Conservation (phyloP, 2,113 vertebrate species). For the Urocolius indicus region DNA sequence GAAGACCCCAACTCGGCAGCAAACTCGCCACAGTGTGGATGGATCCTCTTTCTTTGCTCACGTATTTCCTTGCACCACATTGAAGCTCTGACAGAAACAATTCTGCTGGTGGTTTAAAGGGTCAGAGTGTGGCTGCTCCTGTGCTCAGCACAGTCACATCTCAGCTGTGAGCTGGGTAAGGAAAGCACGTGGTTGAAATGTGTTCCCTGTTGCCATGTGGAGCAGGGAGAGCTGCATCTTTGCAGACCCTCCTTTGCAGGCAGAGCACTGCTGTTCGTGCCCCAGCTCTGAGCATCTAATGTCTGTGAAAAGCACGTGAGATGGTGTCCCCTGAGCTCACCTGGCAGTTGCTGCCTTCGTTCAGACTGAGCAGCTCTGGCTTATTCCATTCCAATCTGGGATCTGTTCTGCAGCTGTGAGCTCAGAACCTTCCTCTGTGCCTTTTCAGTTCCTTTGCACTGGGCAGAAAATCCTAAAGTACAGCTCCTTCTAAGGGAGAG, state of each 20-base stretch:
- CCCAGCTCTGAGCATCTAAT: background rate
- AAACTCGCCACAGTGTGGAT: background rate
- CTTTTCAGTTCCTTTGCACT: rapidly evolving
- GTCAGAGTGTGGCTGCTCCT: rapidly evolving
- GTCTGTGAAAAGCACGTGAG: background rate
- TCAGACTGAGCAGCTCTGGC: background rate
- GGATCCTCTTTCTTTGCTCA: background rate
- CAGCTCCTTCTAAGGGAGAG: background rate
- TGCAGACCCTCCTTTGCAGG: background rate
- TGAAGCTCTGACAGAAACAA: background rate
- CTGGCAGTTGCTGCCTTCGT: background rate
- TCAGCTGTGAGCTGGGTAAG: background rate
- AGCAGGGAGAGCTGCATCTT: background rate
- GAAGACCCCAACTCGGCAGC: background rate
- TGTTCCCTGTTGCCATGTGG: background rate
- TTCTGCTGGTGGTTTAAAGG: background rate
- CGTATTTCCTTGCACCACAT: background rate
- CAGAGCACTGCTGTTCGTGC: background rate
- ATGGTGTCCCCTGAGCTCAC: background rate
- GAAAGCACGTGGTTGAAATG: background rate
- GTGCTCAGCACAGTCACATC: rapidly evolving
- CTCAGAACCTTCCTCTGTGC: background rate
- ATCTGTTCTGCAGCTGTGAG: background rate
- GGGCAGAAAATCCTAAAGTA: background rate
- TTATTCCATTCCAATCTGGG: background rate